phyloP scores from a whole-genome alignment of 2,113 vertebrate genomes.

The Prinia subflava region DNA sequence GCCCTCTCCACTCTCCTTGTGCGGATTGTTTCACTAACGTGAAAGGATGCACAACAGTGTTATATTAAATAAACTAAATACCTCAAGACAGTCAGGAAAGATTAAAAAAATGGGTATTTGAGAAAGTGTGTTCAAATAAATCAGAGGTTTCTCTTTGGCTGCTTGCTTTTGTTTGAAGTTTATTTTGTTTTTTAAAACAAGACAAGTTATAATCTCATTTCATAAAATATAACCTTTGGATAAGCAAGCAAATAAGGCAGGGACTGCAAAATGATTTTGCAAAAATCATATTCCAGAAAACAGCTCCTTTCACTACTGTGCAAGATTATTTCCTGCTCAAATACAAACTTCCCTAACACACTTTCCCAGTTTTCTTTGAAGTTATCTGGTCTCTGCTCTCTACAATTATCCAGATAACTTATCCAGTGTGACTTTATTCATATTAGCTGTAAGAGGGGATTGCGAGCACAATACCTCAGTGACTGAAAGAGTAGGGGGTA shows the following conservation, averaged over 20 bases:
- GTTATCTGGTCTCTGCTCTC: neutral
- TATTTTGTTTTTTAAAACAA: neutral
- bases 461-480: conserved; percentile 28
- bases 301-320: neutral
- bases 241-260: neutral
- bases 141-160: neutral
- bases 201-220: neutral
- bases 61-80: neutral
- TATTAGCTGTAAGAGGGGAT: conserved; percentile 11
- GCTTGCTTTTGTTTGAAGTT: neutral
- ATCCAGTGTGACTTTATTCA: conserved; percentile 24
- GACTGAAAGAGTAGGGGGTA: conserved; percentile 1
- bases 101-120: neutral
- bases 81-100: neutral
- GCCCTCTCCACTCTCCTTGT: neutral
- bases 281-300: neutral
- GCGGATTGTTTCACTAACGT: neutral
- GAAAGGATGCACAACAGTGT: neutral
- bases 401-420: neutral
- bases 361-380: neutral
- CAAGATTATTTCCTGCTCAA: conserved; percentile 8
- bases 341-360: neutral
- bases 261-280: neutral
- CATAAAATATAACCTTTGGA: neutral
- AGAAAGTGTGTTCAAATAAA: neutral